Percentiles rank a stretch among this genome's conserved stretches.
phyloP scores from a whole-genome alignment of 2,113 vertebrate genomes.

The Hippocampus abdominalis region DNA sequence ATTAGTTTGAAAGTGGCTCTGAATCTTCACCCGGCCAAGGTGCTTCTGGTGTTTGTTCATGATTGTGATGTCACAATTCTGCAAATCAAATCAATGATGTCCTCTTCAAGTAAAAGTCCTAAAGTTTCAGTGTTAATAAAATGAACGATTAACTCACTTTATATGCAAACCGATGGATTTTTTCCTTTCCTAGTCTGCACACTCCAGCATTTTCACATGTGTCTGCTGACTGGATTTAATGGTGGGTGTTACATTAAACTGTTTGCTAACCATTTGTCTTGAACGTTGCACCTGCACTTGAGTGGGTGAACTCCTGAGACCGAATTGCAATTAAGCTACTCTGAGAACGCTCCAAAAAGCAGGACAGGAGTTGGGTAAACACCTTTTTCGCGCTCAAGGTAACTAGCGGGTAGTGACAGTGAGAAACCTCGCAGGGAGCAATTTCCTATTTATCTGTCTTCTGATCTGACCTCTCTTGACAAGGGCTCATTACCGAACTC shows the following conservation, averaged over 20 bases:
- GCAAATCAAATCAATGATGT: not conserved
- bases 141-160: too few species aligned
- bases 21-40: too few species aligned
- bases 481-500: slow-evolving; percentile 65
- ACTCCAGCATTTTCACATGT: slow-evolving; percentile 2
- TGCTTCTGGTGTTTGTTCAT: too few species aligned
- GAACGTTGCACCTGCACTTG: slow-evolving; percentile 67
- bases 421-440: slow-evolving; percentile 70
- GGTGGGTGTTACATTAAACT: slow-evolving; percentile 40
- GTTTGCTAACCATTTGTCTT: slow-evolving; percentile 76
- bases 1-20: not conserved
- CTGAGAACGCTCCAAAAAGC: slow-evolving; percentile 48
- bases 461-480: slow-evolving; percentile 71
- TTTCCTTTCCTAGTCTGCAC: slow-evolving; percentile 3
- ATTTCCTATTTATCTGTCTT: slow-evolving; percentile 72
- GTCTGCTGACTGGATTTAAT: not conserved
- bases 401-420: slow-evolving; percentile 63
- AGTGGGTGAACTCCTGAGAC: slow-evolving; percentile 57
- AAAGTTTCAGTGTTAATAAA: too few species aligned
- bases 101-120: too few species aligned
- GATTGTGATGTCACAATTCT: too few species aligned
- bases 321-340: slow-evolving; percentile 59
- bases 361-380: slow-evolving; percentile 62
- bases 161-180: not conserved
- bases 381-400: slow-evolving; percentile 75